Evolutionary conservation across 1,140 invertebrate species (phyloP).

Genomic region (Cherax quadricarinatus): DNA sequence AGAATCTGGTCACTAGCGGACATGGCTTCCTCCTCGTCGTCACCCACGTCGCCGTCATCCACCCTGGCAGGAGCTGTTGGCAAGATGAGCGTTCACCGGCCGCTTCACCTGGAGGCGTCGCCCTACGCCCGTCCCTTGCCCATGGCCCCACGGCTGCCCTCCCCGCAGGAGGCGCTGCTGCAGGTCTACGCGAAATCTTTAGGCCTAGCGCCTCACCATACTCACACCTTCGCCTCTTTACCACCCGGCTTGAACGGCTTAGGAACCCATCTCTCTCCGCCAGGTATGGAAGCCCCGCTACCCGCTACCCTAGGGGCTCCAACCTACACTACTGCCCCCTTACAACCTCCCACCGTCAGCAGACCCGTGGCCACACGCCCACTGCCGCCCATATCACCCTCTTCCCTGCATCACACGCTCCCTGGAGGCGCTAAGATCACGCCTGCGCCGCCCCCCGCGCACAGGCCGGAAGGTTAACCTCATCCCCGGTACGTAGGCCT

Average conservation of each 20-base stretch:
- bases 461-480: slow-evolving; percentile 65
- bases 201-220: slow-evolving; percentile 61
- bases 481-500: neutral
- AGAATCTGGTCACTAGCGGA: slow-evolving; percentile 95
- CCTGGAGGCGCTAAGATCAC: slow-evolving; percentile 69
- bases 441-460: slow-evolving; percentile 60
- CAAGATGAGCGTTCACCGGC: slow-evolving; percentile 69
- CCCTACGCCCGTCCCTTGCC: slow-evolving; percentile 71
- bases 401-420: slow-evolving; percentile 60
- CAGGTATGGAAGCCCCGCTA: slow-evolving; percentile 46
- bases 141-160: slow-evolving; percentile 65
- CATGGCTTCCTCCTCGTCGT: slow-evolving; percentile 81
- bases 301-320: slow-evolving; percentile 54
- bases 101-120: slow-evolving; percentile 67
- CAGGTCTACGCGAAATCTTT: slow-evolving; percentile 72
- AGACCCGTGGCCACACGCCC: slow-evolving; percentile 67
- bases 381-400: slow-evolving; percentile 52
- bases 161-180: slow-evolving; percentile 72
- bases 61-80: slow-evolving; percentile 65
- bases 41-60: slow-evolving; percentile 67
- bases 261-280: slow-evolving; percentile 48
- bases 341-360: slow-evolving; percentile 60
- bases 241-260: slow-evolving; percentile 63
- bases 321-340: slow-evolving; percentile 44
- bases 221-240: slow-evolving; percentile 59